Evolutionary conservation across 92 coral and sea anemone genomes (phyloP), one percentile per base, ranked within the genome.

Genomic region (Parazoanthus swiftii): DNA sequence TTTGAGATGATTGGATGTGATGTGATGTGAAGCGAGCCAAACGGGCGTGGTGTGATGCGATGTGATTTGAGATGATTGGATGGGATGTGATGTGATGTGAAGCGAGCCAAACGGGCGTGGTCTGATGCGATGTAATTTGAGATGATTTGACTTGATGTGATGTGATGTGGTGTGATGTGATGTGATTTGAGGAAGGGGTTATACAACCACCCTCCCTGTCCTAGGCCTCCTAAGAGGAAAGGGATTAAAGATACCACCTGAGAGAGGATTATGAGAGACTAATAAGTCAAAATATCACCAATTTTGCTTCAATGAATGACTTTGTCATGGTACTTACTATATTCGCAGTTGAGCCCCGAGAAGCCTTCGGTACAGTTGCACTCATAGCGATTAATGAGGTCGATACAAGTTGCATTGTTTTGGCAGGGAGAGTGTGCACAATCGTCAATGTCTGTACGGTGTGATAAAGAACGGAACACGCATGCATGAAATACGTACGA

Each of bases 361-460:
- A 86, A 92, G 29, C 90, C 92, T 15, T 44, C 79, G 10, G 94
- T 74, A 44, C 94, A 92, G 92, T 92, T 92, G 75, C 94, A 92
- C 37, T 85, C 88, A 74, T 86, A 89, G 75, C 92, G 88, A 35
- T 90, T 84, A 74, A 81, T 89, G 51, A 85, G 84, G 38, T 92
- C 92, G 85, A 84, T 86, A 48, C 94, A 92, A 18, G 94, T 81
- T 9, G 91, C 94, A 63, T 92, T 91, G 88, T 91, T 89, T 74
- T 86, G 88, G 56, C 94, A 92, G 20, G 94, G 92, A 75, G 91
- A 77, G 81, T 76, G 86, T 44, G 88, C 81, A 71, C 94, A 92
- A 71, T 92, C 94, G 67, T 92, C 90, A 37, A 90, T 88, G 85
- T 89, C 94, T 92, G 88, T 14, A 51, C 42, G 68, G 68, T 84